Evolutionary conservation across 2,888 invertebrate species (phyloP), one percentile per base, ranked within the genome.

Genomic region (Lycaena phlaeas): DNA sequence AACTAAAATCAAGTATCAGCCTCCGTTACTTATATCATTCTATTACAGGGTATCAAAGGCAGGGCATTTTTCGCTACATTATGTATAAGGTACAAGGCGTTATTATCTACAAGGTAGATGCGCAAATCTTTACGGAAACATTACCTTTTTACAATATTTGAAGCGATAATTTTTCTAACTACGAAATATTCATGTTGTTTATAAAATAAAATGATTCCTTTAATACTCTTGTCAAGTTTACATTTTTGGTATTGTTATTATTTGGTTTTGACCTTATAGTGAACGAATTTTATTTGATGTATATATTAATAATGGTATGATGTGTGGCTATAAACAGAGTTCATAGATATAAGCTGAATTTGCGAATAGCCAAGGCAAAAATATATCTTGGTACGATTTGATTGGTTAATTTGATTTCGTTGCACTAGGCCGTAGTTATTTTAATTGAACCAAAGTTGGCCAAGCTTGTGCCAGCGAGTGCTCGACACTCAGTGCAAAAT

Each of bases 391-490:
- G 11, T 34, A 34, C 46, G 40, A 36, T 42, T 27, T 49, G 40
- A 38, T 42, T 29, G 27, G 17, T 39, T 36, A 36, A 43, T 45
- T 46, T 28, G 41, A 38, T 36, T 28, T 28, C 22, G 38, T 28
- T 38, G 31, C 41, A 44, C 34, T 40, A 49, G 50, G 49, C 50
- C 46, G 44, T 40, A 45, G 41, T 31, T 18, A 38, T 46, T 39
- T 43, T 41, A 40, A 44, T 45, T 34, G 41, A 49, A 41, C 44
- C 41, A 43, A 34, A 49, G 44, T 51, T 51, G 55, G 55, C 59
- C 61, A 76, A 76, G 76, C 76, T 68, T 64, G 67, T 76, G 68
- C 75, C 55, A 67, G 74, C 73, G 77, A 66, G 68, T 62, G 61
- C 59, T 60, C 58, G 61, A 61, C 65, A 65, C 64, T 62, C 17